phyloP scores from a whole-genome alignment of 1,140 invertebrate genomes.

The Eupristina koningsbergeri region DNA sequence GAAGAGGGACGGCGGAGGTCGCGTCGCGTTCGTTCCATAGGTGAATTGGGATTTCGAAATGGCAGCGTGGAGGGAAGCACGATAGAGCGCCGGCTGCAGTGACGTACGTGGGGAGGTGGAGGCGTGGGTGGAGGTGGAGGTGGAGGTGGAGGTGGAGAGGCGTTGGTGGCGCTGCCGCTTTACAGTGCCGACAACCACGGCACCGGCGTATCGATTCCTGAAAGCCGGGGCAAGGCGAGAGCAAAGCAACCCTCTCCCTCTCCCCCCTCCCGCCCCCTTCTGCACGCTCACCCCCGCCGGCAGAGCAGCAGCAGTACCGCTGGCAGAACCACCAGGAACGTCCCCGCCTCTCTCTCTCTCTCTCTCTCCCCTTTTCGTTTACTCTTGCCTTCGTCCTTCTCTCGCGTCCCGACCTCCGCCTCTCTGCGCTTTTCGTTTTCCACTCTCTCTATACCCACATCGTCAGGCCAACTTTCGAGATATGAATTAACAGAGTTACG shows the following conservation, averaged over 20 bases:
- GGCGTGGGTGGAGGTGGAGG: not conserved
- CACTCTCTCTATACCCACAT: slow-evolving; percentile 38
- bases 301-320: too few species aligned
- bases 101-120: slow-evolving; percentile 17
- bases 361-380: slow-evolving; percentile 29
- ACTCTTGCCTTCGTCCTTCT: slow-evolving; percentile 52
- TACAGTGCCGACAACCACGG: too few species aligned
- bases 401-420: slow-evolving; percentile 48
- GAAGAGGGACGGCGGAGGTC: slow-evolving; percentile 61
- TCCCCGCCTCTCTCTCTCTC: slow-evolving; percentile 29
- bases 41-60: slow-evolving; percentile 42
- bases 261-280: not conserved
- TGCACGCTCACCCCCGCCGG: slow-evolving; percentile 55
- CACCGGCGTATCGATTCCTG: slow-evolving; percentile 57
- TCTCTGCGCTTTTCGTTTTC: slow-evolving; percentile 52
- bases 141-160: not conserved
- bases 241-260: slow-evolving; percentile 53
- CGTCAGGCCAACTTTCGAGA: slow-evolving; percentile 66
- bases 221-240: slow-evolving; percentile 56
- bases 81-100: slow-evolving; percentile 26
- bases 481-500: slow-evolving; percentile 74
- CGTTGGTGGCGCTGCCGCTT: slow-evolving; percentile 38
- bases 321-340: slow-evolving; percentile 40
- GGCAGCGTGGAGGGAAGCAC: slow-evolving; percentile 11
- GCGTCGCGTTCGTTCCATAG: slow-evolving; percentile 68